Base-by-base conservation (phyloP, 2,113 vertebrate genomes). In the Triplophysa tibetana region DNA sequence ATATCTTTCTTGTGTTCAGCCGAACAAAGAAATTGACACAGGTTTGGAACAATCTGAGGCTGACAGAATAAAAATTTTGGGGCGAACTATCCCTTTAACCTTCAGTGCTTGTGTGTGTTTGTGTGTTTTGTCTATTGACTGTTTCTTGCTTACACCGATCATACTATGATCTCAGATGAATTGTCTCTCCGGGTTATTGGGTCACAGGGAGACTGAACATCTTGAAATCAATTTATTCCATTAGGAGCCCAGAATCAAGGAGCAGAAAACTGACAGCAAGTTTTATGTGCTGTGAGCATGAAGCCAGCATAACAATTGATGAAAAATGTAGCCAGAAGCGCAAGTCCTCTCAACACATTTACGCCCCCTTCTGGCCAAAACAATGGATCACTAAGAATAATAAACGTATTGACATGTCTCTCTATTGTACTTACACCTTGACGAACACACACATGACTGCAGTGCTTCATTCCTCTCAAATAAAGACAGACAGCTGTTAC, bases 211-310 rank as follows among this genome's bases (percentile, higher is more conserved):
- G 60, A 73, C 60, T 73, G 52, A 60, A 73, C 54, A 43, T 23
- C 70, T 60, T 73, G 29, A 54, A 60, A 60, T 29, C 70, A 60
- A 73, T 73, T 60, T 73, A 73, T 73, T 60, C 70, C 70, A 73
- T 73, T 73, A 73, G 54, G 54, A 60, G 12, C 70, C 41, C 33
- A 12, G 54, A 73, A 54, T 60, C 54, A 52, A 23, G 54, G 6
- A 58, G 29, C 3, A n/a, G 33, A 73, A 73, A 41, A 73, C 70
- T 60, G 70, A 60, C 70, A 60, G 54, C 29, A 52, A 58, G 58
- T 72, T 58, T 56, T 11, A 19, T n/a, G 26, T 33, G 21, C 70
- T 73, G 29, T 13, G 23, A 60, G 29, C 70, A 73, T 73, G 29
- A 73, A 60, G 52, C 17, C 11, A 60, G 21, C 19, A 8, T 24